Conservation (phyloP, 2,797 vertebrate genomes). For the Vireo griseus region DNA sequence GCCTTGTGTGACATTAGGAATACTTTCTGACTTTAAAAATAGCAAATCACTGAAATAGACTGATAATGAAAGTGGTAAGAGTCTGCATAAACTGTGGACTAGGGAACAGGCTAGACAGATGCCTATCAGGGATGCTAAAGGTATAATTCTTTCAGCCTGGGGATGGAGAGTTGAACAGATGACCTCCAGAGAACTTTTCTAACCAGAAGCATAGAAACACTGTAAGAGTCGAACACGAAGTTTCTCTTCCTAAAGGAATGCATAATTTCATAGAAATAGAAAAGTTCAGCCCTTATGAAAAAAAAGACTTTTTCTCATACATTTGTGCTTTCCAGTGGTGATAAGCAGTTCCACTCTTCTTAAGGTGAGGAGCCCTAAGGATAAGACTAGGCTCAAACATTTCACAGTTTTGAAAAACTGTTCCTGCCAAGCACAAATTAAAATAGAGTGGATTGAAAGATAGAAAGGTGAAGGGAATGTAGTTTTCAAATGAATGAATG, state of each 20-base stretch:
- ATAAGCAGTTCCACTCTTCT: not conserved
- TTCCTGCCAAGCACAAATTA: not conserved
- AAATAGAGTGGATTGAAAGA: not conserved
- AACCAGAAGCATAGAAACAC: not conserved
- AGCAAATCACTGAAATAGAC: not conserved
- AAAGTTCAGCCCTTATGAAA: not conserved
- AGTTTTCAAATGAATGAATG: not conserved
- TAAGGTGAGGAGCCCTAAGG: not conserved
- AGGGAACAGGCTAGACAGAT: not conserved
- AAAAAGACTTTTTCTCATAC: not conserved
- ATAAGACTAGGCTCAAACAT: not conserved
- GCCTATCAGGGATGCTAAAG: not conserved
- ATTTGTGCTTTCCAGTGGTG: not conserved
- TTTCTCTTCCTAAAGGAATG: not conserved
- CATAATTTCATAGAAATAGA: not conserved
- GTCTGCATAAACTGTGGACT: not conserved
- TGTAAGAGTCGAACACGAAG: not conserved
- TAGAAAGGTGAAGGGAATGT: not conserved
- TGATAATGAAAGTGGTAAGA: not conserved
- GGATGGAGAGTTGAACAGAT: not conserved
- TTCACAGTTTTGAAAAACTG: not conserved
- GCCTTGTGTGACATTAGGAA: not conserved
- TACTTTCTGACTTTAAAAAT: slow-evolving; percentile 30
- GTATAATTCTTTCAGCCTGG: slow-evolving; percentile 1
- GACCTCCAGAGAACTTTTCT: not conserved